Conservation (phyloP, 2,888 invertebrate species). For the Protodeltote pygarga region DNA sequence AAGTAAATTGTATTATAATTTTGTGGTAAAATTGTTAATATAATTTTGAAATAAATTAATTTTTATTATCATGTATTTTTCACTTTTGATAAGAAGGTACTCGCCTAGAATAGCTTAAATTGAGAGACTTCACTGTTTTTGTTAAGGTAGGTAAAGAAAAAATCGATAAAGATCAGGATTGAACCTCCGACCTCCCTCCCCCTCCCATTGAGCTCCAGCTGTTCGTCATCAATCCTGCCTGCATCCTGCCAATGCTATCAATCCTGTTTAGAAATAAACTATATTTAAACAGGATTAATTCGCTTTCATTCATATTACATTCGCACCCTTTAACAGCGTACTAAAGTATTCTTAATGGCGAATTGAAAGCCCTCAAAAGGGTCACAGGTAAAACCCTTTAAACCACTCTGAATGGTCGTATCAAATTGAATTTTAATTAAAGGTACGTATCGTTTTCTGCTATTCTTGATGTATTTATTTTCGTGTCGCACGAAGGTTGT, state of each 20-base stretch:
- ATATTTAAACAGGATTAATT: slow-evolving; percentile 8
- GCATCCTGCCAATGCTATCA: too few relatives aligned
- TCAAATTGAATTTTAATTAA: slow-evolving; percentile 65
- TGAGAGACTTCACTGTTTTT: too few relatives aligned
- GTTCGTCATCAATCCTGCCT: too few relatives aligned
- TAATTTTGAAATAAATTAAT: slow-evolving; percentile 78
- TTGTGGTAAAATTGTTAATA: slow-evolving; percentile 67
- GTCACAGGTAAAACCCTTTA: slow-evolving; percentile 48
- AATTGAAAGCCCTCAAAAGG: slow-evolving; percentile 50
- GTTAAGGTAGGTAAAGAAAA: too few relatives aligned
- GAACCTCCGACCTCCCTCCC: too few relatives aligned
- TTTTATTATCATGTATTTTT: slow-evolving; percentile 61
- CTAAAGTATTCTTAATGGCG: slow-evolving; percentile 36
- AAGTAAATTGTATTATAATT: slow-evolving; percentile 64
- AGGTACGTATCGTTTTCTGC: slow-evolving; percentile 44
- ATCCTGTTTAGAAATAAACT: background rate
- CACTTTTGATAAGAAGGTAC: too few relatives aligned
- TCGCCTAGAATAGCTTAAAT: too few relatives aligned
- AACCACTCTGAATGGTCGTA: slow-evolving; percentile 55
- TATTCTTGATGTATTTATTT: slow-evolving; percentile 19
- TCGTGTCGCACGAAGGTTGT: slow-evolving; percentile 3
- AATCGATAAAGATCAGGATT: too few relatives aligned
- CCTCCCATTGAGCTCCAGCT: too few relatives aligned
- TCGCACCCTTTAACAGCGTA: background rate
- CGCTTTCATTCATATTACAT: background rate